A percentile compares a stretch with the other conserved stretches of the same genome.
Conservation (phyloP, 2,113 vertebrate species). For the Bostrychus sinensis region DNA sequence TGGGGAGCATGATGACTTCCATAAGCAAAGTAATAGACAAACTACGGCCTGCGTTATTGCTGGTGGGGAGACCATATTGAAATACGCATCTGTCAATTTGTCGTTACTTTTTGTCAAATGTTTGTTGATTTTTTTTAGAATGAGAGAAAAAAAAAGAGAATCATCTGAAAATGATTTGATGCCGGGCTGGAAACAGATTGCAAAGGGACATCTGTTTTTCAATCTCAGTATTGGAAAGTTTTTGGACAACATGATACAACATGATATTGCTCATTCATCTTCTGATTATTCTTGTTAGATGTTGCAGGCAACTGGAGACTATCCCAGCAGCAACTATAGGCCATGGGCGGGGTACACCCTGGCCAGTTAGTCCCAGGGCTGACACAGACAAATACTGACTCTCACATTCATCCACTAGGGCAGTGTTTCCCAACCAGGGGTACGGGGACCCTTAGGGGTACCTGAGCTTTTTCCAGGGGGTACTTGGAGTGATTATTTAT, state of each 20-base stretch:
- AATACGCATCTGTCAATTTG: conserved; percentile 43
- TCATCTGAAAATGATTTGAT: conserved; percentile 30
- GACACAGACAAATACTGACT: no score
- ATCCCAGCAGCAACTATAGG: no score
- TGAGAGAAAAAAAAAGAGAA: background rate
- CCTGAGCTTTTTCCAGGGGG: no score
- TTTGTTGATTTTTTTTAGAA: conserved; percentile 20
- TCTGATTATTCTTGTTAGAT: no score
- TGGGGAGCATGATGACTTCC: conserved; percentile 50
- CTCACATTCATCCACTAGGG: no score
- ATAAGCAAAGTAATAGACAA: conserved; percentile 49
- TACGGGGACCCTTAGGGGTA: no score
- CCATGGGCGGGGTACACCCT: no score
- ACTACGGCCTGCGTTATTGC: conserved; percentile 31
- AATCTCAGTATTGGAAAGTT: conserved; percentile 13
- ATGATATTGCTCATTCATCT: no score
- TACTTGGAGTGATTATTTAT: no score
- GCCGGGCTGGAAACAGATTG: conserved; percentile 7
- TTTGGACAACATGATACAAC: background rate
- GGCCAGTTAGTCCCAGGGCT: no score
- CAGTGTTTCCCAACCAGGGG: no score
- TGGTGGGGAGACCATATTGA: conserved; percentile 33
- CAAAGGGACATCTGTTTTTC: conserved; percentile 13
- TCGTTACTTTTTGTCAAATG: conserved; percentile 23
- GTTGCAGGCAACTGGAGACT: no score